phyloP scores from a whole-genome alignment of 2,888 invertebrate species.

The Tyria jacobaeae region DNA sequence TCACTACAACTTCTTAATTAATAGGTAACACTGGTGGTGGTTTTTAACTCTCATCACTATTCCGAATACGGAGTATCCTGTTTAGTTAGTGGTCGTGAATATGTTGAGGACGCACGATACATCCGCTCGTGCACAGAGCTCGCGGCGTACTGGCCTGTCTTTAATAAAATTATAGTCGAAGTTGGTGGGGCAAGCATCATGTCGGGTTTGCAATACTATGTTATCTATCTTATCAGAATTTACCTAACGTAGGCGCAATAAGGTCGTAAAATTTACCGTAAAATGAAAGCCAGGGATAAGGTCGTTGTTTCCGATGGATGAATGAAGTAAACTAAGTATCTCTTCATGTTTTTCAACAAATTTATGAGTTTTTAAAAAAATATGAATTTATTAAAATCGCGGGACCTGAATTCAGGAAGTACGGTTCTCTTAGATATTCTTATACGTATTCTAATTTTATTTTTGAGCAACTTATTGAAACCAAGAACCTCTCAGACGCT shows the following conservation, averaged over 20 bases:
- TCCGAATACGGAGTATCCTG: slow-evolving; percentile 51
- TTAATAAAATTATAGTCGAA: slow-evolving; percentile 18
- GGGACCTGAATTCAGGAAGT: neutral
- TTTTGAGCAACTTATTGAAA: neutral
- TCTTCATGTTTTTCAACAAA: too few species aligned
- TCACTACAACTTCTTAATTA: slow-evolving; percentile 37
- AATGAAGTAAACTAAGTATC: too few species aligned
- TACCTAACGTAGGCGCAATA: slow-evolving; percentile 57
- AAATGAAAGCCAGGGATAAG: slow-evolving; percentile 55
- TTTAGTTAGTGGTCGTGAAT: slow-evolving; percentile 40
- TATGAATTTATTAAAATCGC: too few species aligned
- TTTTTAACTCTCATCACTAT: slow-evolving; percentile 62
- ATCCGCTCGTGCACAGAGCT: slow-evolving; percentile 38
- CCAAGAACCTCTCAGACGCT: neutral
- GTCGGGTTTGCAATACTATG: slow-evolving; percentile 50
- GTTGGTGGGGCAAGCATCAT: slow-evolving; percentile 42
- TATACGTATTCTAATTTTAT: neutral
- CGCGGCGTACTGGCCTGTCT: slow-evolving; percentile 52
- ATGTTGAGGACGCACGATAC: slow-evolving; percentile 32
- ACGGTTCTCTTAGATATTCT: neutral
- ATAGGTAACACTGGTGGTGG: slow-evolving; percentile 48
- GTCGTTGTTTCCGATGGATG: slow-evolving; percentile 43
- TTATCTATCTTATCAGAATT: slow-evolving; percentile 66
- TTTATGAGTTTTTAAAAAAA: too few species aligned
- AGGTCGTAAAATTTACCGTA: slow-evolving; percentile 57